Base-by-base conservation (phyloP, 2,113 vertebrate species). In the Lamprotornis superbus region DNA sequence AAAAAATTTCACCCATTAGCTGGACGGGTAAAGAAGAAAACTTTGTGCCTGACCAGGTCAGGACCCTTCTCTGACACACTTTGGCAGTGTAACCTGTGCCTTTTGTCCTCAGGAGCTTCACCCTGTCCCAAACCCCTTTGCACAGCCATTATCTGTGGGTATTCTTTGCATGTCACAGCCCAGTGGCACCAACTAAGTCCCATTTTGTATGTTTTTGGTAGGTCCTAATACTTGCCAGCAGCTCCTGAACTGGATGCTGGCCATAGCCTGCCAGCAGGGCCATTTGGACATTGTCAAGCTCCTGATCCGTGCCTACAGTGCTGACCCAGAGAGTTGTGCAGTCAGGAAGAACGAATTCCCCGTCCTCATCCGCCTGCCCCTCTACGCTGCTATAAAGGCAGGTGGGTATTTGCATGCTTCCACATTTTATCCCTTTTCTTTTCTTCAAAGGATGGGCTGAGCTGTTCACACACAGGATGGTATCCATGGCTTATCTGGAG, bases 221-320 rank as follows among this genome's bases (percentile, higher is more conserved):
- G 99, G 96, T 89, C 95, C 97, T 3, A 97, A 89, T 30, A 95
- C 97, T 55, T 97, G 92, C 90, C 98, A 97, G 44, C 98, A 99
- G 35, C 97, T 99, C 42, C 96, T 99, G 87, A 99, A 98, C 98
- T 99, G 98, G 98, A 99, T 99, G 98, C 94, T 99, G 94, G 98
- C 98, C 57, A 97, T 98, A 9, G 98, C 99, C 8, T 99, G 99
- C 83, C 98, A 99, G 91, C 98, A 96, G 53, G 99, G 99, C 33
- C 99, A 99, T 83, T 85, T 99, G 86, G 98, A 98, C 2, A 57
- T 99, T 42, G 99, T 99, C 21, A 98, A 98, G 63, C 98, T 99
- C 61, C 97, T 99, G 22, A 98, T 99, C 31, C 97, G 98, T 27
- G 87, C 92, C 0, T 99, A 99, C 37, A 96, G 97, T 8, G 99